phyloP scores from a whole-genome alignment of 2,888 invertebrate genomes.

The Nephrocerus scutellatus region DNA sequence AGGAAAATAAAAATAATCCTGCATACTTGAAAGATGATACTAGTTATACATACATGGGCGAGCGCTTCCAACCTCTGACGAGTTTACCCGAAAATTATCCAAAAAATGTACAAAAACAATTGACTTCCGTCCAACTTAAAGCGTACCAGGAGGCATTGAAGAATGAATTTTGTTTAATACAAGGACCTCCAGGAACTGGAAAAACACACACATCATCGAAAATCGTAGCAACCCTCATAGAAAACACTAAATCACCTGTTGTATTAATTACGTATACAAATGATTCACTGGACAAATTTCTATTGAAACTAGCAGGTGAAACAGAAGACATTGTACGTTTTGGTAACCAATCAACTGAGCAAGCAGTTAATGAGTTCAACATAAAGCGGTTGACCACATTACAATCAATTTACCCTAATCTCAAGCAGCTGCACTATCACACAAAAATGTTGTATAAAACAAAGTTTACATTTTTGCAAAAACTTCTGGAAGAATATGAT shows the following conservation, averaged over 20 bases:
- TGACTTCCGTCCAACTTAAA: slow-evolving; percentile 61
- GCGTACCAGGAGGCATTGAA: slow-evolving; percentile 64
- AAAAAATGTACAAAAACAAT: slow-evolving; percentile 24
- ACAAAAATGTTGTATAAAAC: slow-evolving; percentile 34
- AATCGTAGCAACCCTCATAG: slow-evolving; percentile 61
- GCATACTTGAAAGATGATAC: slow-evolving; percentile 41
- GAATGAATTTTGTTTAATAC: slow-evolving; percentile 68
- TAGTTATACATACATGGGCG: slow-evolving; percentile 25
- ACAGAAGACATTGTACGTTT: slow-evolving; percentile 60
- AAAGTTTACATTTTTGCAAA: slow-evolving; percentile 34
- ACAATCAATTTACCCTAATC: slow-evolving; percentile 24
- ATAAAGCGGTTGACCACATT: too few species aligned
- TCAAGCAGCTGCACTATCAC: slow-evolving; percentile 35
- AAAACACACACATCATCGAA: slow-evolving; percentile 75
- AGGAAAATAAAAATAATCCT: slow-evolving; percentile 27
- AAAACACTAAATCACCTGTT: slow-evolving; percentile 57
- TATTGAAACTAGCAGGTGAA: slow-evolving; percentile 59
- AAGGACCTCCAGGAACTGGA: slow-evolving; percentile 85
- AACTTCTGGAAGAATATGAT: slow-evolving; percentile 36
- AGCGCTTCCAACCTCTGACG: slow-evolving; percentile 25
- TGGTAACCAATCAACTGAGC: slow-evolving; percentile 62
- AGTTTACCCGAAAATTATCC: slow-evolving; percentile 48
- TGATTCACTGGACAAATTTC: slow-evolving; percentile 79
- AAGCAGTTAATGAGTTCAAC: slow-evolving; percentile 51
- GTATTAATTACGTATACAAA: slow-evolving; percentile 77